phyloP scores from a whole-genome alignment of 37 sponge, comb jelly and placozoan species.

The Cladorhizidae sp. region DNA sequence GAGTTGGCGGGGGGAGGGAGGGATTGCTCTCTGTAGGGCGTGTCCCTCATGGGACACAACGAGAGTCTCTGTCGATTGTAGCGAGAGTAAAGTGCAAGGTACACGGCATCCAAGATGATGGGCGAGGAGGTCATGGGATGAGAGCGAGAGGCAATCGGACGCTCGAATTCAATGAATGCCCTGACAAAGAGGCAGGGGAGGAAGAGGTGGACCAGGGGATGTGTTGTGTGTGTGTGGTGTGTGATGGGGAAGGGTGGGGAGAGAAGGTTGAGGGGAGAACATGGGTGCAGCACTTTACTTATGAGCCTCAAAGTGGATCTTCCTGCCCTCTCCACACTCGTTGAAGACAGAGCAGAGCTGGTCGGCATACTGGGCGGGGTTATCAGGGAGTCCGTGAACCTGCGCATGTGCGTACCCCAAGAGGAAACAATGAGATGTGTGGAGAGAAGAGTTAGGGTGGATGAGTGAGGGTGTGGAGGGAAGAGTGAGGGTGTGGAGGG shows the following conservation, averaged over 20 bases:
- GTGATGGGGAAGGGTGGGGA: not conserved
- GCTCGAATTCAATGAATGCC: slow-evolving; percentile 70
- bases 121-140: not conserved
- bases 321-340: slow-evolving; percentile 59
- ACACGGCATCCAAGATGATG: slow-evolving; percentile 52
- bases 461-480: too few relatives aligned
- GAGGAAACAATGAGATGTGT: not conserved
- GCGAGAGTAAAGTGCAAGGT: slow-evolving; percentile 58
- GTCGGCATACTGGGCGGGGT: slow-evolving; percentile 40
- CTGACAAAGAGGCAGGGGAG: slow-evolving; percentile 12
- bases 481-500: too few relatives aligned
- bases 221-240: not conserved
- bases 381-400: slow-evolving; percentile 57
- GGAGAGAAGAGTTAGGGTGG: too few relatives aligned
- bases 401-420: not conserved
- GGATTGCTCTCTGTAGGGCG: not conserved
- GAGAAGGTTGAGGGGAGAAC: not conserved
- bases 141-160: slow-evolving; percentile 1
- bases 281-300: slow-evolving; percentile 44
- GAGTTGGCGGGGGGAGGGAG: not conserved
- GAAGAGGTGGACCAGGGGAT: not conserved
- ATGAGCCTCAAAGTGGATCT: slow-evolving; percentile 62
- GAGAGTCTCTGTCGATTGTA: slow-evolving; percentile 14
- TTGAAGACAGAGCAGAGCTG: slow-evolving; percentile 41
- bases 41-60: slow-evolving; percentile 14